Percentiles rank a stretch among this genome's conserved stretches.
Evolutionary conservation across 2,113 vertebrate genomes (phyloP).

Genomic region (rat (Rattus norvegicus)): DNA sequence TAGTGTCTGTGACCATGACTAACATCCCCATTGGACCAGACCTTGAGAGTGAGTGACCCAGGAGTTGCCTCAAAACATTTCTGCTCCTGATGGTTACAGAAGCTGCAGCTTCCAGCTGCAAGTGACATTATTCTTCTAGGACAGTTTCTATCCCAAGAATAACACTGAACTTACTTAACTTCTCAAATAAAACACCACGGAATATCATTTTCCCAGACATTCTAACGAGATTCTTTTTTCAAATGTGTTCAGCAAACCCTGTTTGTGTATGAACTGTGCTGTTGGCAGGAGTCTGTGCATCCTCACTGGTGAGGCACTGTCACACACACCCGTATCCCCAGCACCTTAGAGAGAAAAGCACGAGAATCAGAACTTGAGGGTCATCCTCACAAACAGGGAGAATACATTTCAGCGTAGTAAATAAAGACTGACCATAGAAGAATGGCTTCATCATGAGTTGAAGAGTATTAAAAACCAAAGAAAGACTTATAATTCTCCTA

Average conservation of each 20-base stretch:
- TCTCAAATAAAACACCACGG: conserved; percentile 7
- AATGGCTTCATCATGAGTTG: neutral
- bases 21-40: accelerated
- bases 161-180: neutral
- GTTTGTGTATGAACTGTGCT: neutral
- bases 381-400: neutral
- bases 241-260: neutral
- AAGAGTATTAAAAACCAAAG: neutral
- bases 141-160: neutral
- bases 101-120: neutral
- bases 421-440: neutral
- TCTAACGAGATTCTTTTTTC: neutral
- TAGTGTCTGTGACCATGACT: neutral
- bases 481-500: neutral
- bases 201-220: neutral
- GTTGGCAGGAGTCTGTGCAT: neutral
- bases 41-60: neutral
- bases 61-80: neutral
- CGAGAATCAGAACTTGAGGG: neutral
- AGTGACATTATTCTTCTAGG: neutral
- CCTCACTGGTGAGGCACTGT: neutral
- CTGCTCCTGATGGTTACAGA: neutral
- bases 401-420: neutral
- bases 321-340: neutral
- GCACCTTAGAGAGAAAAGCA: neutral